Percentiles rank a stretch among this genome's conserved stretches.
Conservation (phyloP, 2,113 vertebrate species). For the Eonycteris spelaea region DNA sequence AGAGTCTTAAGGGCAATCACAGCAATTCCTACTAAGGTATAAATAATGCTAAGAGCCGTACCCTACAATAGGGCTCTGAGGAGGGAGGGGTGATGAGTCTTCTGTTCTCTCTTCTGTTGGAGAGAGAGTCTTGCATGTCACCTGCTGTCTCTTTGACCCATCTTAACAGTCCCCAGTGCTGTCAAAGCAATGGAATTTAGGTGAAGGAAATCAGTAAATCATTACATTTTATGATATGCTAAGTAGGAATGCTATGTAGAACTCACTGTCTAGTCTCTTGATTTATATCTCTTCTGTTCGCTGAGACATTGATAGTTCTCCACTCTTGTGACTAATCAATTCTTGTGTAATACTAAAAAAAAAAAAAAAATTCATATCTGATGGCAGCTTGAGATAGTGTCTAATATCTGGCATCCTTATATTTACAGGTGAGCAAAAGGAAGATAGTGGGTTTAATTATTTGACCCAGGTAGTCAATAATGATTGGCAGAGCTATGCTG, state of each 20-base stretch:
- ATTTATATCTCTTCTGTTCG: background rate
- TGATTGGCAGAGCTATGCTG: background rate
- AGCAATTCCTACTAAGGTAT: background rate
- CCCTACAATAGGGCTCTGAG: fast-evolving
- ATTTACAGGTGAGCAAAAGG: background rate
- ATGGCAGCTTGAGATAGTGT: background rate
- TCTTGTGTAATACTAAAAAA: background rate
- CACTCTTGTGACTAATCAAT: background rate
- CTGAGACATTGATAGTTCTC: background rate
- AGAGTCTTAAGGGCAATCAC: background rate
- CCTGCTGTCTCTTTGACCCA: background rate
- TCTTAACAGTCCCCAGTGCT: background rate
- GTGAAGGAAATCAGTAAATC: background rate
- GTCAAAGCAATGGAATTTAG: background rate
- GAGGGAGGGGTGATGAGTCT: fast-evolving
- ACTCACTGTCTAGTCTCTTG: background rate
- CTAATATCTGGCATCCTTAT: background rate
- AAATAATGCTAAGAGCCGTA: background rate
- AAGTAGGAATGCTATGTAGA: background rate
- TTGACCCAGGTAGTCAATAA: background rate
- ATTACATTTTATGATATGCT: background rate
- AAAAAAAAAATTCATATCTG: background rate
- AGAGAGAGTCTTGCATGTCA: background rate
- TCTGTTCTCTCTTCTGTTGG: background rate
- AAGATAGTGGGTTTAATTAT: background rate